Evolutionary conservation across 2,113 vertebrate genomes (phyloP).

Genomic region (Equus quagga): DNA sequence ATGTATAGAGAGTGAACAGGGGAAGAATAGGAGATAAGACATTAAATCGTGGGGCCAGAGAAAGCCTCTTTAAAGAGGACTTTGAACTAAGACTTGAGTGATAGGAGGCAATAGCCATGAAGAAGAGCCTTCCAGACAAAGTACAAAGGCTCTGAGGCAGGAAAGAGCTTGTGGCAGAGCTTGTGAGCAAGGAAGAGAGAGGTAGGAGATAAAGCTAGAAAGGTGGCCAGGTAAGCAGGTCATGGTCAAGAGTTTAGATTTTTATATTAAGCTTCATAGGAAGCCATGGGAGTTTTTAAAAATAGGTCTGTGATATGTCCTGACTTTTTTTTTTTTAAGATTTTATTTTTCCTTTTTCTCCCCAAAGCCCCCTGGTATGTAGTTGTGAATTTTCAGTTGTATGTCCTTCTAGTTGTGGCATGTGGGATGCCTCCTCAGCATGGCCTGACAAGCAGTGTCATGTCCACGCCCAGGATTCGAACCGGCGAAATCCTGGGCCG

Average conservation of each 20-base stretch:
- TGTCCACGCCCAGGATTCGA: no score
- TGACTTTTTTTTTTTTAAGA: neutral
- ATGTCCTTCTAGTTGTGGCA: no score
- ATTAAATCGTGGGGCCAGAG: neutral
- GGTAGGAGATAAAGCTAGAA: neutral
- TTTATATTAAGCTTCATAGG: neutral
- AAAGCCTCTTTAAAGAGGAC: neutral
- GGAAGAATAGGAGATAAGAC: neutral
- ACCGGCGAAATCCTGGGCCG: no score
- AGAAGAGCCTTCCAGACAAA: neutral
- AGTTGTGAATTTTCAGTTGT: no score
- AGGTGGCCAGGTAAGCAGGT: neutral
- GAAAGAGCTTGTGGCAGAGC: neutral
- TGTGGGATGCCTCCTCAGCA: no score
- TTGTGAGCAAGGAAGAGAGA: neutral
- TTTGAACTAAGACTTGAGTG: slow-evolving; percentile 15
- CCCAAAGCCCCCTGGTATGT: no score
- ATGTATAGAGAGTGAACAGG: neutral
- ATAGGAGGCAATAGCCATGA: neutral
- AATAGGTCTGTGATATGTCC: neutral
- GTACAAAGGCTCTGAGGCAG: neutral
- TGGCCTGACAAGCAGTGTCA: no score
- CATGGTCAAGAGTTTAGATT: slow-evolving; percentile 6
- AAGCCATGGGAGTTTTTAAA: neutral
- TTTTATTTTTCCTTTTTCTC: no score